These are phyloP conservation scores for Blastobasis lacticolella DNA, from an alignment of 2,888 invertebrate species.

Conservation along the genomic window DNA sequence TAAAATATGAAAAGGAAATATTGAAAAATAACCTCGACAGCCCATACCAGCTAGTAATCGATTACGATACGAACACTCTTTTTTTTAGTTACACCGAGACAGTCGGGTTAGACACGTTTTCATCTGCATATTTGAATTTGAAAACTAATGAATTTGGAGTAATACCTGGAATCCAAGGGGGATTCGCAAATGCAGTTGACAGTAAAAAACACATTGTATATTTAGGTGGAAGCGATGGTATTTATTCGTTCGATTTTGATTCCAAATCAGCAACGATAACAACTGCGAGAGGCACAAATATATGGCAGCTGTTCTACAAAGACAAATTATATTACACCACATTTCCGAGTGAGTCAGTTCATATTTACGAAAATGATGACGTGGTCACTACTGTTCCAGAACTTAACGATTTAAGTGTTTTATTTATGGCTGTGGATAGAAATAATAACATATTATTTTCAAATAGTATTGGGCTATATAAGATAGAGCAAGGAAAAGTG, in stretches of 20 bases:
- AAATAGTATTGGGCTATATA: conserved; percentile 33
- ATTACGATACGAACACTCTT: conserved; percentile 42
- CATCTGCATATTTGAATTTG: conserved; percentile 37
- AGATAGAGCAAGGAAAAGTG: conserved; percentile 9
- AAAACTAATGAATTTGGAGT: conserved; percentile 31
- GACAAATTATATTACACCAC: conserved; percentile 45
- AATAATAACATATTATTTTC: conserved; percentile 23
- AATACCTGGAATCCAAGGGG: conserved; percentile 34
- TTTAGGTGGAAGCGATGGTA: conserved; percentile 43
- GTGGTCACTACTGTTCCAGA: conserved; percentile 18
- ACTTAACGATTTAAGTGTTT: conserved; percentile 19
- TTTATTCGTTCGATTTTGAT: conserved; percentile 38
- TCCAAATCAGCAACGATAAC: conserved; percentile 28
- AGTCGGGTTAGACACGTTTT: conserved; percentile 19
- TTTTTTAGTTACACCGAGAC: conserved; percentile 40
- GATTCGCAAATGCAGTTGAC: conserved; percentile 47
- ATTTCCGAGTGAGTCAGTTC: conserved; percentile 31
- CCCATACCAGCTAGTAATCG: conserved; percentile 49
- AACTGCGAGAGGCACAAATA: conserved; percentile 24
- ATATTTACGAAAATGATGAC: conserved; percentile 21
- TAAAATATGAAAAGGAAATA: conserved; percentile 23
- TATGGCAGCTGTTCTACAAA: conserved; percentile 56
- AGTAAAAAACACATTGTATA: conserved; percentile 31
- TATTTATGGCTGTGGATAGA: conserved; percentile 27
- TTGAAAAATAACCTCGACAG: conserved; percentile 26